These are phyloP conservation scores for Mormyrops boulengeri DNA, from an alignment of 2,797 vertebrate species.

Conservation along the genomic window DNA sequence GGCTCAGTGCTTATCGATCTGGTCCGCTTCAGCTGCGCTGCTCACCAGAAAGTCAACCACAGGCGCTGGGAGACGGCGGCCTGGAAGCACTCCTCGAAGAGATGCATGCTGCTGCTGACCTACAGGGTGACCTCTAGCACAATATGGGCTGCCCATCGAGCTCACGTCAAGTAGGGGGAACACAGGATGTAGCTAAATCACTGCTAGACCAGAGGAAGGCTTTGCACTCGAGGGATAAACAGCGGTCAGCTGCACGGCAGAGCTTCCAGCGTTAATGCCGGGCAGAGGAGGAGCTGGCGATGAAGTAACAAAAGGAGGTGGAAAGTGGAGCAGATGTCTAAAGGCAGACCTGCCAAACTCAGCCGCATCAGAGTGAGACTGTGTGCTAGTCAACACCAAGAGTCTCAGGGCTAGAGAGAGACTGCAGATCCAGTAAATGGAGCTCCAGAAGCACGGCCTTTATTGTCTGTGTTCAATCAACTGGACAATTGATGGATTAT, in stretches of 20 bases:
- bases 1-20: not conserved
- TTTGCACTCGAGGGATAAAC: not conserved
- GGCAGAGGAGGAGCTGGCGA: constrained; percentile 9
- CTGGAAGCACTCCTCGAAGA: constrained; percentile 17
- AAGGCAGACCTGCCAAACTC: constrained; percentile 6
- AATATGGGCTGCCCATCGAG: not conserved
- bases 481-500: constrained; percentile 1
- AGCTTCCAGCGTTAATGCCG: not conserved
- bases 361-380: constrained; percentile 9
- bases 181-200: not conserved
- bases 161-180: not conserved
- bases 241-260: not conserved
- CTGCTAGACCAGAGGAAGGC: not conserved
- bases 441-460: not conserved
- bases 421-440: not conserved
- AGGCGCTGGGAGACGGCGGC: not conserved
- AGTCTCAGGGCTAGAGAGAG: not conserved
- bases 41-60: constrained; percentile 10
- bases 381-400: not conserved
- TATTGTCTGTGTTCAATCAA: not conserved
- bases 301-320: not conserved
- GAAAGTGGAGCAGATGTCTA: not conserved
- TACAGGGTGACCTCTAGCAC: constrained; percentile 14
- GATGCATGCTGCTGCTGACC: constrained; percentile 2
- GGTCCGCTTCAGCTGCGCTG: not conserved